phyloP scores from a whole-genome alignment of 2,113 vertebrate species.

The Pelvicachromis taeniatus region DNA sequence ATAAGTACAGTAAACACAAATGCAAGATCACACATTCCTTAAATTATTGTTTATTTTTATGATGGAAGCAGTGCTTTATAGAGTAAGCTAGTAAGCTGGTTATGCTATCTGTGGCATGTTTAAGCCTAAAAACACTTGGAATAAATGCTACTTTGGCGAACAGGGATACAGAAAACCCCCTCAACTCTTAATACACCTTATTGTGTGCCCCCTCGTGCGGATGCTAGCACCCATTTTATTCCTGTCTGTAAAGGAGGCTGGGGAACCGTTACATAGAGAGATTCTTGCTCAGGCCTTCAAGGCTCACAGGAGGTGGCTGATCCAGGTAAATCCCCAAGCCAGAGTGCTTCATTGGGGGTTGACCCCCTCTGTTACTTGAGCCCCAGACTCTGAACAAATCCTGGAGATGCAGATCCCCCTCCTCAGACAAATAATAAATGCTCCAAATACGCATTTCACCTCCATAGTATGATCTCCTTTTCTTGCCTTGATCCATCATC shows the following conservation, averaged over 20 bases:
- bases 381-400: not conserved
- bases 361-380: not conserved
- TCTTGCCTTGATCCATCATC: not conserved
- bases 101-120: not conserved
- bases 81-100: not conserved
- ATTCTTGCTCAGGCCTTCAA: constrained; percentile 22
- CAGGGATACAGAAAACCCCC: not conserved
- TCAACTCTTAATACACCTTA: not conserved
- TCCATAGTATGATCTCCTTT: not conserved
- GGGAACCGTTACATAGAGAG: constrained; percentile 9
- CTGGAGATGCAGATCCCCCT: constrained; percentile 46
- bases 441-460: constrained; percentile 47
- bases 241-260: constrained; percentile 22
- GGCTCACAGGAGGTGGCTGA: constrained; percentile 9
- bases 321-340: constrained; percentile 36
- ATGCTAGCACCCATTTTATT: constrained; percentile 40
- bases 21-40: not conserved
- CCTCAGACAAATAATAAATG: constrained; percentile 54
- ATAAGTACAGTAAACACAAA: not conserved
- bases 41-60: not conserved
- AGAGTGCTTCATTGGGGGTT: constrained; percentile 6
- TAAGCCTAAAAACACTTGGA: not conserved
- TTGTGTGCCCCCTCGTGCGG: not conserved
- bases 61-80: not conserved
- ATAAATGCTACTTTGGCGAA: not conserved